Conservation (phyloP, 2,113 vertebrate genomes). For the Hippolais icterina region DNA sequence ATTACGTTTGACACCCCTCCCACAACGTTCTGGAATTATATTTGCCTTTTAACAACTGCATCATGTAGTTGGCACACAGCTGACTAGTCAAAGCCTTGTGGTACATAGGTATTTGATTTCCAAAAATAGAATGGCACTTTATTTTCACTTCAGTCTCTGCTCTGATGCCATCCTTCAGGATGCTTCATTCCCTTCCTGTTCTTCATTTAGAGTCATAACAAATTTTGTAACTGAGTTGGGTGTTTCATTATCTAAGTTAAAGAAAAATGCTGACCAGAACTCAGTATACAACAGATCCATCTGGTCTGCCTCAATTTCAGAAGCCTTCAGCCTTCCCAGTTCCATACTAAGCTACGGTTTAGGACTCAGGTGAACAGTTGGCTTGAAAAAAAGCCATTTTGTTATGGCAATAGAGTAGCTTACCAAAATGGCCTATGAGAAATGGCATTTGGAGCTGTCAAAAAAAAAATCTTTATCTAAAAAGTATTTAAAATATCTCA, state of each 20-base stretch:
- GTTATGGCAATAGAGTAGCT: neutral
- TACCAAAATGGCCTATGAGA: neutral
- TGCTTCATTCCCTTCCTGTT: neutral
- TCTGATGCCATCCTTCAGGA: neutral
- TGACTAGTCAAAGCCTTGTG: neutral
- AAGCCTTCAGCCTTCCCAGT: neutral
- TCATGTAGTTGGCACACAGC: neutral
- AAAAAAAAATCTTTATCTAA: neutral
- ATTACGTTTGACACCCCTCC: constrained; percentile 17
- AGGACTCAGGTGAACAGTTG: neutral
- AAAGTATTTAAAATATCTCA: neutral
- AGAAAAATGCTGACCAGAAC: neutral
- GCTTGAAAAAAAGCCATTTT: neutral
- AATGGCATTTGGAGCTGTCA: neutral
- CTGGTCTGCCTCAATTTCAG: neutral
- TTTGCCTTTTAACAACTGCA: constrained; percentile 8
- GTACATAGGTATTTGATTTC: neutral
- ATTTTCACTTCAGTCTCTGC: neutral
- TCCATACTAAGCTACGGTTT: neutral
- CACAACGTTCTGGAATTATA: neutral
- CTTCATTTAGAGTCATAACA: neutral
- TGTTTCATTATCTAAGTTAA: neutral
- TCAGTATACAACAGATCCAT: neutral
- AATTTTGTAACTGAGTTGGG: neutral
- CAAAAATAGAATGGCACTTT: neutral